Conservation (phyloP, 2,797 vertebrate genomes). For the Helicolenus hilgendorfi region DNA sequence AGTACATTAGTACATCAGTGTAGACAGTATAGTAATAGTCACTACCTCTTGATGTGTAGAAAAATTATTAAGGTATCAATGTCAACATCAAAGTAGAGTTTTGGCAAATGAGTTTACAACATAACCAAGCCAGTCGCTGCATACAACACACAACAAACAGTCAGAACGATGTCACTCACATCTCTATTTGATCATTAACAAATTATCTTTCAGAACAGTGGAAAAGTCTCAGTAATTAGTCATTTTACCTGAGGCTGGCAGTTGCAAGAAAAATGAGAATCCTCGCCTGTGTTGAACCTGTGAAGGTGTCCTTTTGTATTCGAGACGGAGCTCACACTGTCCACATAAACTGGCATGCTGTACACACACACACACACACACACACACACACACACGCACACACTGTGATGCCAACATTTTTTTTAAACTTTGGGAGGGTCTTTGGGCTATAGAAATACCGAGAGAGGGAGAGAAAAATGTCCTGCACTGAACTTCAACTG, state of each 20-base stretch:
- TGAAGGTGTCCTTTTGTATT: conserved; percentile 74
- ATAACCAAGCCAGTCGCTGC: not conserved
- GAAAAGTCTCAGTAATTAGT: not conserved
- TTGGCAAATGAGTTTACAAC: not conserved
- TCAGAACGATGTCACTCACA: not conserved
- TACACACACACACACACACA: conserved; percentile 8
- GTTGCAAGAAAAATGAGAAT: conserved; percentile 53
- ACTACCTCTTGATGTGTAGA: not conserved
- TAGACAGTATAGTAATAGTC: not conserved
- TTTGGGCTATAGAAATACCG: conserved; percentile 6
- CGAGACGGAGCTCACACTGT: conserved; percentile 59
- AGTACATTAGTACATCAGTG: not conserved
- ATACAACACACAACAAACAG: not conserved
- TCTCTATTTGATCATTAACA: not conserved
- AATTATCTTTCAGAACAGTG: not conserved
- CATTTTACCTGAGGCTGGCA: conserved; percentile 79
- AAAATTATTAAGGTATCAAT: not conserved
- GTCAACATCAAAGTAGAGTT: not conserved
- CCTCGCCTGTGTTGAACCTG: conserved; percentile 54
- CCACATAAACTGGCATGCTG: conserved; percentile 50
- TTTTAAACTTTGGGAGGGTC: conserved; percentile 58
- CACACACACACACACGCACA: conserved; percentile 9
- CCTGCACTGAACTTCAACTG: not conserved
- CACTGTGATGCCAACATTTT: not conserved
- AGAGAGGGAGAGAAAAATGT: not conserved